Evolutionary conservation across 2,113 vertebrate species (phyloP).

Genomic region (Corynorhinus townsendii): DNA sequence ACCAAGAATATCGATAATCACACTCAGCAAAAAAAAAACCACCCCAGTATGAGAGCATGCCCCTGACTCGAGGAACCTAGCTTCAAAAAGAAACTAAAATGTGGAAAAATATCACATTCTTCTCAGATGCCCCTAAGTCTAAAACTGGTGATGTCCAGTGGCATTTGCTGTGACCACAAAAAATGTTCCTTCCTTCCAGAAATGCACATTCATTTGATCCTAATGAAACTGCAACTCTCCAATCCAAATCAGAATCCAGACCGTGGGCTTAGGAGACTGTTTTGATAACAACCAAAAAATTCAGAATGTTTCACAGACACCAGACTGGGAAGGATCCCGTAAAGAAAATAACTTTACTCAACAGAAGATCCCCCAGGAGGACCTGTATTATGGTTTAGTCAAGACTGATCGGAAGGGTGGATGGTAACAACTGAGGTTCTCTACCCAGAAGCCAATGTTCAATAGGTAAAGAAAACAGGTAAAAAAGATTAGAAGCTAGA

Average conservation of each 20-base stretch:
- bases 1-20: constrained; percentile 15
- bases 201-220: constrained; percentile 65
- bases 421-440: constrained; percentile 63
- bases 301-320: constrained; percentile 71
- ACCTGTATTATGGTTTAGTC: constrained; percentile 63
- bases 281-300: constrained; percentile 74
- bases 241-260: constrained; percentile 62
- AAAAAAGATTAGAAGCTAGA: constrained; percentile 68
- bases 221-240: constrained; percentile 66
- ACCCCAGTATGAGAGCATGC: constrained; percentile 30
- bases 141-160: constrained; percentile 62
- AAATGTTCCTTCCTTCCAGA: constrained; percentile 69
- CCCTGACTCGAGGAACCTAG: constrained; percentile 39
- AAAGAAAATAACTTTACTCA: constrained; percentile 73
- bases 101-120: constrained; percentile 62
- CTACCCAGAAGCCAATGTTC: constrained; percentile 49
- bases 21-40: constrained; percentile 14
- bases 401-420: constrained; percentile 71
- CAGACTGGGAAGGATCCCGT: constrained; percentile 59
- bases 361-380: constrained; percentile 56
- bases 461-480: constrained; percentile 70
- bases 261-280: constrained; percentile 66
- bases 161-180: constrained; percentile 69
- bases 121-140: constrained; percentile 56
- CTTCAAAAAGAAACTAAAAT: constrained; percentile 66